Base-by-base conservation (phyloP, 2,797 vertebrate genomes). In the Peromyscus nudipes region DNA sequence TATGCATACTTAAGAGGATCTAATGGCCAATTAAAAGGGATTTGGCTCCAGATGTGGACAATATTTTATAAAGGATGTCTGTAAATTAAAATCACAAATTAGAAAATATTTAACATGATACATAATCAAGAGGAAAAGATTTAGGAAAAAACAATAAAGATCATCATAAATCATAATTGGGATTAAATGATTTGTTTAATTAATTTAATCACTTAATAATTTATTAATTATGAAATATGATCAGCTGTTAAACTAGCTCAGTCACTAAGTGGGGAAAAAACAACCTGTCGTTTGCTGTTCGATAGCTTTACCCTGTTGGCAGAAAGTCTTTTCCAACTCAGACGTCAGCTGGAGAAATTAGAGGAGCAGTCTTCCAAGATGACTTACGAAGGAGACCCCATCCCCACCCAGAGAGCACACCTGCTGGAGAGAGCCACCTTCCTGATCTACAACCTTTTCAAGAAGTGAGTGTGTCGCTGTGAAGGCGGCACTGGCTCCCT, bases 271-370 rank as follows among this genome's bases (percentile, higher is more conserved):
- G 46, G 43, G 46, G 4, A 40, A 64, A 84, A 84, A 52, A 52
- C 6, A 49, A 87, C 76, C 43, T 37, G 21, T 86, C 37, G 67
- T 96, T 97, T 97, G 46, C 86, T 89, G 76, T 97, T 95, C 23
- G 71, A 92, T 96, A 99, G 99, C 99, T 99, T 99, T 83, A 99
- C 99, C 0, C 98, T 99, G 94, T 98, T 99, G 62, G 99, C 99
- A 67, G 99, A 99, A 98, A 99, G 99, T 98, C 99, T 99, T 67
- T 99, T 99, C 98, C 99, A 99, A 99, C 99, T 99, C 88, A 99
- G 99, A 98, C 98, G 99, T 65, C 99, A 99, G 97, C 97, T 99
- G 91, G 99, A 99, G 98, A 99, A 99, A 97, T 98, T 99, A 97
- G 99, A 99, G 0, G 99, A 99, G 27, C 99, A 99, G 25, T 98